Evolutionary conservation across 2,888 invertebrate species (phyloP), one percentile per base, ranked within the genome.

Genomic region (Oxytorus armatus): DNA sequence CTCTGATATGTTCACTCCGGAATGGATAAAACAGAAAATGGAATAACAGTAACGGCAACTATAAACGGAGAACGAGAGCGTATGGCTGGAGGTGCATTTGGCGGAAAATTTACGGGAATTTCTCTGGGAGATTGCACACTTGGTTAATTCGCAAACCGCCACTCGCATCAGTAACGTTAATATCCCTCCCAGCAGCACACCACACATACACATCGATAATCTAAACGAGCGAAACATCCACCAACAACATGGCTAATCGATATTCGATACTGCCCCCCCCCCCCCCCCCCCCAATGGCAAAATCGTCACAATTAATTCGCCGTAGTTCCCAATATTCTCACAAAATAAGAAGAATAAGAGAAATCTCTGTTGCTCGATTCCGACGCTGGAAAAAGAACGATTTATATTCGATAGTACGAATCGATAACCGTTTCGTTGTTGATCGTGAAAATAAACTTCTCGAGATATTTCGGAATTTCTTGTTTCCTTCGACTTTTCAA

Each of bases 251-350:
- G 59, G 59, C 75, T 82, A 82, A 82, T 82, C 82, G 81, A 83
- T 83, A 81, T 77, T 82, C 83, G 68, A 82, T 74, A 69, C 55
- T 79, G 80, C 21, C 66, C n/a, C n/a, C n/a, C n/a, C n/a, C n/a
- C n/a, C n/a, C n/a, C n/a, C n/a, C n/a, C n/a, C n/a, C n/a, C 61
- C 72, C 53, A 44, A 39, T 2, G 53, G 61, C 74, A 42, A 77
- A 82, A 82, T 79, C 53, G 81, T 81, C 72, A 74, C 79, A 76
- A 75, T 81, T 70, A 75, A 82, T 77, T 82, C 69, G 80, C 53
- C 66, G 49, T 61, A 36, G 33, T 36, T 23, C 42, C 44, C 44
- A 14, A 59, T 33, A 25, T 59, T 55, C 39, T 39, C 39, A 11
- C 16, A 18, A 51, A 55, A 68, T 18, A 55, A 53, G 55, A 47